Conservation (phyloP, 1,140 invertebrate genomes). For the Drosophila sp. region DNA sequence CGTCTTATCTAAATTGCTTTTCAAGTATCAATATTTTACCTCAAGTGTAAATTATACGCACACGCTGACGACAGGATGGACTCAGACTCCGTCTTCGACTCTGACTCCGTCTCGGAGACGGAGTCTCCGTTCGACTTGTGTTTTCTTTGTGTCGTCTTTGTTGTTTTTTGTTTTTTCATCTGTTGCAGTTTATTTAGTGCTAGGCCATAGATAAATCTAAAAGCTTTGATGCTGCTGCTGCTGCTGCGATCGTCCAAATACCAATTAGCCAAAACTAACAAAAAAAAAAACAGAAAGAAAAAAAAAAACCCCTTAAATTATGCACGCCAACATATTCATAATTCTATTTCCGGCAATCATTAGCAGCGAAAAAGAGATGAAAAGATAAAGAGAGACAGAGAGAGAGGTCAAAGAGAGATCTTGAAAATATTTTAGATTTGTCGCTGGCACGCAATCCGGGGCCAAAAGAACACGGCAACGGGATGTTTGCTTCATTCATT, state of each 20-base stretch:
- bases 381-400: constrained; percentile 20
- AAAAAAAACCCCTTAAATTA: constrained; percentile 54
- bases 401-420: constrained; percentile 25
- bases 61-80: constrained; percentile 40
- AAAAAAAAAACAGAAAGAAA: background rate
- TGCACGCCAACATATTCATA: constrained; percentile 79
- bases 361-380: constrained; percentile 33
- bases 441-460: constrained; percentile 69
- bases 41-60: constrained; percentile 81
- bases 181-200: constrained; percentile 68
- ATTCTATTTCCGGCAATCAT: constrained; percentile 79
- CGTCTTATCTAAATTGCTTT: constrained; percentile 83
- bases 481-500: constrained; percentile 80
- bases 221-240: constrained; percentile 49
- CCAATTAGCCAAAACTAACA: constrained; percentile 52
- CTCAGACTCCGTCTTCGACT: background rate
- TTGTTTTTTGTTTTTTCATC: constrained; percentile 7
- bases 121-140: background rate
- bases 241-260: constrained; percentile 10
- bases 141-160: constrained; percentile 14
- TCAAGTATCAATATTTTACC: constrained; percentile 83
- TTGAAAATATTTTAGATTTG: constrained; percentile 55
- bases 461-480: constrained; percentile 41
- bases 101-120: background rate
- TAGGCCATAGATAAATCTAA: constrained; percentile 79